Conservation (phyloP, 2,888 invertebrate species). For the Napeogenes inachia region DNA sequence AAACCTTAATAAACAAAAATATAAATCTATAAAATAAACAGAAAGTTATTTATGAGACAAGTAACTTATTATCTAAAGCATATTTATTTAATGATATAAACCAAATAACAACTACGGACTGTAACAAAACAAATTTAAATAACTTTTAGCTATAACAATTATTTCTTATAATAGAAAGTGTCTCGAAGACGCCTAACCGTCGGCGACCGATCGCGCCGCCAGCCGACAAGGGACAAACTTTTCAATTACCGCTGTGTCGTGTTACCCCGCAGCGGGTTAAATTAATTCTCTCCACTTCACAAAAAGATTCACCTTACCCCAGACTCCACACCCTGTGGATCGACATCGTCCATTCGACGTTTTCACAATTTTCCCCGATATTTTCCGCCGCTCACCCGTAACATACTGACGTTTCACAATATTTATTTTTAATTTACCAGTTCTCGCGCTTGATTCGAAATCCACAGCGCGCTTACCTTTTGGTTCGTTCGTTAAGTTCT, state of each 20-base stretch:
- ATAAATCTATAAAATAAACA: no score
- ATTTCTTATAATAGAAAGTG: slow-evolving; percentile 38
- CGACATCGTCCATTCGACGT: slow-evolving; percentile 52
- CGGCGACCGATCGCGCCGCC: slow-evolving; percentile 45
- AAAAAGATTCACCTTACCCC: slow-evolving; percentile 75
- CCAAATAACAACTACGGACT: no score
- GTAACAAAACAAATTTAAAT: slow-evolving; percentile 20
- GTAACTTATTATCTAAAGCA: no score
- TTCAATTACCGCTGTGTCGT: slow-evolving; percentile 77
- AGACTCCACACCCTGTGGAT: slow-evolving; percentile 45
- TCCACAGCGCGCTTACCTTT: slow-evolving; percentile 61
- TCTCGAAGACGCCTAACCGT: slow-evolving; percentile 53
- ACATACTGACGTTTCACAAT: slow-evolving; percentile 76
- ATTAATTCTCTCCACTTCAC: slow-evolving; percentile 78
- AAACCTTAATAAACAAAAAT: no score
- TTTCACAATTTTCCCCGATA: slow-evolving; percentile 59
- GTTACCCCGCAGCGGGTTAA: slow-evolving; percentile 78
- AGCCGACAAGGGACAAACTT: slow-evolving; percentile 76
- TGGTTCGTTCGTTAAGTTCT: slow-evolving; percentile 41
- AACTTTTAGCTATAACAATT: slow-evolving; percentile 41
- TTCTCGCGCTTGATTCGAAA: slow-evolving; percentile 67
- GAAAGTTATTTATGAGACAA: no score
- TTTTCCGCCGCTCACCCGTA: slow-evolving; percentile 58
- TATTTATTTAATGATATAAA: no score
- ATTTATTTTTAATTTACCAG: slow-evolving; percentile 77